Evolutionary conservation across 2,888 invertebrate genomes (phyloP).

Genomic region (Lathronympha strigana): DNA sequence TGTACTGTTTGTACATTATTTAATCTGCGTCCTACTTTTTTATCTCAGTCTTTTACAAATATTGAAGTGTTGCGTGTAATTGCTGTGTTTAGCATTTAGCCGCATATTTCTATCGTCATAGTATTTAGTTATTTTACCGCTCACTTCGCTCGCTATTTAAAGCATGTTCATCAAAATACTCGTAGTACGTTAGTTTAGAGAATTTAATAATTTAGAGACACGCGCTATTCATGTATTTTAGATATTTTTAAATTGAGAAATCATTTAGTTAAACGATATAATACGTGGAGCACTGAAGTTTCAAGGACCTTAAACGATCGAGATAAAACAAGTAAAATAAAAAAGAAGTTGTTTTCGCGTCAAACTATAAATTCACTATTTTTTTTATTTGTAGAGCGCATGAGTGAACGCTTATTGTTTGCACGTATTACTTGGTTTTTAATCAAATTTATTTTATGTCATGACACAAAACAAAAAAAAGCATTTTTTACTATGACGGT

Average conservation of each 20-base stretch:
- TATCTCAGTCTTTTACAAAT: slow-evolving; percentile 27
- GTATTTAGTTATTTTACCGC: slow-evolving; percentile 18
- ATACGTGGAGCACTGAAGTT: no score
- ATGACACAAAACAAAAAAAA: no score
- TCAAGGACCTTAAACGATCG: no score
- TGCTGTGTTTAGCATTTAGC: slow-evolving; percentile 26
- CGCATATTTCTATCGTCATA: slow-evolving; percentile 32
- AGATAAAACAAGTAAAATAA: no score
- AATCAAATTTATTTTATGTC: no score
- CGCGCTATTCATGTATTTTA: slow-evolving; percentile 10
- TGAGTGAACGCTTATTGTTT: no score
- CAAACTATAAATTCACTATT: no score
- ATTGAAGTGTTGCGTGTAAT: slow-evolving; percentile 26
- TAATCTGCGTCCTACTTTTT: slow-evolving; percentile 18
- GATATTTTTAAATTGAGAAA: neutral
- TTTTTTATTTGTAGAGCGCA: no score
- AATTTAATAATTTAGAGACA: slow-evolving; percentile 1
- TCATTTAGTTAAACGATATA: no score
- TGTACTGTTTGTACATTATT: neutral
- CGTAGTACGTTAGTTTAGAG: neutral
- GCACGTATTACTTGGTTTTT: no score
- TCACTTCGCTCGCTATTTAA: slow-evolving; percentile 16
- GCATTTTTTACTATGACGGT: no score
- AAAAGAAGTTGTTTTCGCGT: no score
- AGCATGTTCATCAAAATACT: neutral